phyloP scores from a whole-genome alignment of 2,113 vertebrate genomes.

The Mystacornis crossleyi region DNA sequence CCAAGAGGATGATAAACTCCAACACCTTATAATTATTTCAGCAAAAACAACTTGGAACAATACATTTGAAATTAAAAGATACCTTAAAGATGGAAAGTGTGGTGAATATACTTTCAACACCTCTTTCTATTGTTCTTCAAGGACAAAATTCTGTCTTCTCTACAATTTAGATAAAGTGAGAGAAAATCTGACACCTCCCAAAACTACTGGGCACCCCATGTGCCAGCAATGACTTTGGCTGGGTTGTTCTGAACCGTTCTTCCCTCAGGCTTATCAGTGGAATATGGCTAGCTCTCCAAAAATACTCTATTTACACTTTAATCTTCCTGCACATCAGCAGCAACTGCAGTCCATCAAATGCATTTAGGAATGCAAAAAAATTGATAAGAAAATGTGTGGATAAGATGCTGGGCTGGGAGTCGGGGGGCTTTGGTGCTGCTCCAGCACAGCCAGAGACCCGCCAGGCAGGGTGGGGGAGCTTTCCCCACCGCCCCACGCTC shows the following conservation, averaged over 20 bases:
- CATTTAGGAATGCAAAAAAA: background rate
- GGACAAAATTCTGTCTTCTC: background rate
- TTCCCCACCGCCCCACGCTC: rapidly evolving
- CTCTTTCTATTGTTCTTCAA: background rate
- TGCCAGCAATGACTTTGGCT: background rate
- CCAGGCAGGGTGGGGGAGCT: background rate
- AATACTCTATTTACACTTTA: background rate
- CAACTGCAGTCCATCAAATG: background rate
- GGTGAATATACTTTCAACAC: background rate
- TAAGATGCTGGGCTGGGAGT: background rate
- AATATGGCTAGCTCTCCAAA: background rate
- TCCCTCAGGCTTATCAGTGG: background rate
- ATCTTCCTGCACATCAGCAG: background rate
- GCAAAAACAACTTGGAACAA: conserved; percentile 3
- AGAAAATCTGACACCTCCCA: background rate
- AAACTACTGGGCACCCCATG: background rate
- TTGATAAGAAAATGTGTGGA: background rate
- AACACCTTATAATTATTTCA: conserved; percentile 44
- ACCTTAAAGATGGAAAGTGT: background rate
- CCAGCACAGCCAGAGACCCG: background rate
- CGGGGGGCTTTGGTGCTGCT: background rate
- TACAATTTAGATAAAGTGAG: background rate
- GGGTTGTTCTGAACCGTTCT: background rate
- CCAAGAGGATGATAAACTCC: conserved; percentile 21
- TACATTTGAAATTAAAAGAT: conserved; percentile 9